Evolutionary conservation across 1,140 invertebrate genomes (phyloP).

Genomic region (Episyrphus balteatus): DNA sequence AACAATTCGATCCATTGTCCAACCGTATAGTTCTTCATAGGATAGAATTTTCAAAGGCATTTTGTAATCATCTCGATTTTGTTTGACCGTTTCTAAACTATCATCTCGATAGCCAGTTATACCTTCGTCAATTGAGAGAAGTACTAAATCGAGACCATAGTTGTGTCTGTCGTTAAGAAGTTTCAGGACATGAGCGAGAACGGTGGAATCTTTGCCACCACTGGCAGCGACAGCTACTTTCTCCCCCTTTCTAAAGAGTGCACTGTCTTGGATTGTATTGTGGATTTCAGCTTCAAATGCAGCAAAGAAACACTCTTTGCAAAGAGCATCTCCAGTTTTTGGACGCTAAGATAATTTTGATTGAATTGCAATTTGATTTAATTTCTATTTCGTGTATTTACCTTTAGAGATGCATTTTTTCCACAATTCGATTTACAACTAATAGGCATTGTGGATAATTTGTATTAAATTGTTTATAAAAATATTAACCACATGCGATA

Average conservation of each 20-base stretch:
- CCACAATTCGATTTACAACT: conserved; percentile 58
- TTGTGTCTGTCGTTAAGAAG: conserved; percentile 81
- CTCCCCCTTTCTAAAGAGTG: conserved; percentile 76
- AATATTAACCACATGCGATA: too few relatives aligned
- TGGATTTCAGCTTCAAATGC: conserved; percentile 96
- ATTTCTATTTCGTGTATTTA: conserved; percentile 23
- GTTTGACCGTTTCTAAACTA: conserved; percentile 92
- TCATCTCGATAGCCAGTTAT: conserved; percentile 98
- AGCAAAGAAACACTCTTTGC: conserved; percentile 90
- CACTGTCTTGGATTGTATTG: conserved; percentile 75
- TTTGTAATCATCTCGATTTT: conserved; percentile 86
- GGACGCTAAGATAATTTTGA: conserved; percentile 49
- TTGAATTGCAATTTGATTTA: conserved; percentile 2
- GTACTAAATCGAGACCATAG: conserved; percentile 82
- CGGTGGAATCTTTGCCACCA: conserved; percentile 98
- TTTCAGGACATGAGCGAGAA: conserved; percentile 86
- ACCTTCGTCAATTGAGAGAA: conserved; percentile 97
- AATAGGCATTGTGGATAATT: conserved; percentile 43
- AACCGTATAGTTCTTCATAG: conserved; percentile 97
- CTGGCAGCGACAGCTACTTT: conserved; percentile 93
- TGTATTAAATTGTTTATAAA: too few relatives aligned
- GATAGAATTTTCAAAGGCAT: conserved; percentile 93
- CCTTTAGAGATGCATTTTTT: conserved; percentile 59
- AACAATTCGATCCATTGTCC: conserved; percentile 99
- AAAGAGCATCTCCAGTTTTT: conserved; percentile 83